Evolutionary conservation across 1,140 invertebrate species (phyloP), one percentile per base, ranked within the genome.

Genomic region (Achatina immaculata): DNA sequence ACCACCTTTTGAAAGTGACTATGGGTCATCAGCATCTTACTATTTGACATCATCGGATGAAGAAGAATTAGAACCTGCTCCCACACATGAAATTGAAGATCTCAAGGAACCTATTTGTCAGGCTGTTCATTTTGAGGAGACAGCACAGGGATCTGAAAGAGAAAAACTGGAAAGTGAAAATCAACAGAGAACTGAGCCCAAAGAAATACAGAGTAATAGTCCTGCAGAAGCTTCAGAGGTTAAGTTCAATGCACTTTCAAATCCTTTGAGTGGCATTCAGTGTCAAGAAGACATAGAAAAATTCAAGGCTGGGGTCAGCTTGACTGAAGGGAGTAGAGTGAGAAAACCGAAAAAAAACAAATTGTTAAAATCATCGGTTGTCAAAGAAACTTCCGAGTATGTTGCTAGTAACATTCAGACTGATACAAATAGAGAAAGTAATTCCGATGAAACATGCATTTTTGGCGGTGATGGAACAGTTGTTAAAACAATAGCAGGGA

Each of bases 31-130:
- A 9, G 48, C 3, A 55, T 55, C 48, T 2, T 55, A 55, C 24
- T 55, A 55, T 55, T 55, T 55, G 48, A 55, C 48, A 55, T 55
- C 48, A 55, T 55, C 48, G 2, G 48, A 55, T 55, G 48, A 55
- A 55, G 48, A 55, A 55, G 48, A 55, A 19, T 55, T 55, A 21
- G 16, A 21, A 55, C 48, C 48, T 14, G 48, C 21, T 3, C 7
- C 7, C 3, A 21, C 24, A 21, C 3, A 6, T 55, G 48, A 55
- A 55, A 55, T 55, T 55, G 48, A 55, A 19, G 24, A 55, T 55
- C 48, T 55, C 24, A 55, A 55, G 48, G 48, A 55, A 24, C 16
- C 21, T 24, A 55, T 21, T 19, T 21, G 4, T 24, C 48, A 14
- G 24, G 3, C 48, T 55, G 48, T 55, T 55, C 3, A 55, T 6